These are phyloP conservation scores for Actinemys pallida DNA, from an alignment of 2,113 vertebrate genomes.

Conservation along the genomic window DNA sequence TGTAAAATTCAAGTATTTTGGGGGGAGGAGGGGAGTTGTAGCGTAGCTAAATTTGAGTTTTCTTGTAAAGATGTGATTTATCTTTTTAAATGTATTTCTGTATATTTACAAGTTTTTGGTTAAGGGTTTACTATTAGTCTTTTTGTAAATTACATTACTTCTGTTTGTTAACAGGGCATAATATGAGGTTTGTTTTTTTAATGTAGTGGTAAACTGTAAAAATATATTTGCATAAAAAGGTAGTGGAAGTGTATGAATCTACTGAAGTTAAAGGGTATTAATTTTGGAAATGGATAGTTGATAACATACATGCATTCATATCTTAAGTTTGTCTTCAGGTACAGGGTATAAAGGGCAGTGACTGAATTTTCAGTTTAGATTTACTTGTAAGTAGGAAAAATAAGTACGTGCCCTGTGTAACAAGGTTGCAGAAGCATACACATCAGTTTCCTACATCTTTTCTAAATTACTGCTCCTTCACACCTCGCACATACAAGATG, in stretches of 20 bases:
- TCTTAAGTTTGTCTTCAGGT: neutral
- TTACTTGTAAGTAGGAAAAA: neutral
- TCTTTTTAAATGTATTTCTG: neutral
- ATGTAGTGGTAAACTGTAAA: neutral
- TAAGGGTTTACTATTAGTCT: neutral
- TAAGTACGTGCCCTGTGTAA: neutral
- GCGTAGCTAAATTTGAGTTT: neutral
- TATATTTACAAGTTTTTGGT: neutral
- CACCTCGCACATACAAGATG: rapidly evolving
- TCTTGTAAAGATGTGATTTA: neutral
- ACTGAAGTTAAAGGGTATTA: neutral
- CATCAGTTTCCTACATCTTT: neutral
- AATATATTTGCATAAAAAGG: neutral
- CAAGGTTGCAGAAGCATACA: neutral
- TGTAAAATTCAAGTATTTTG: neutral
- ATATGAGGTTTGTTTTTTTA: neutral
- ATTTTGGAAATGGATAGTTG: neutral
- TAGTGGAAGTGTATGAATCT: neutral
- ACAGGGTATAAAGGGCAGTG: neutral
- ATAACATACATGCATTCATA: neutral
- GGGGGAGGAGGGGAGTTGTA: neutral
- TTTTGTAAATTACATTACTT: neutral
- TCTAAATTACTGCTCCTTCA: neutral
- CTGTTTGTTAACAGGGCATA: neutral
- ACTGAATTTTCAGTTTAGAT: neutral